A percentile compares a stretch with the other conserved stretches of the same genome.
Evolutionary conservation across 2,797 vertebrate genomes (phyloP).

Genomic region (Aeoliscus strigatus): DNA sequence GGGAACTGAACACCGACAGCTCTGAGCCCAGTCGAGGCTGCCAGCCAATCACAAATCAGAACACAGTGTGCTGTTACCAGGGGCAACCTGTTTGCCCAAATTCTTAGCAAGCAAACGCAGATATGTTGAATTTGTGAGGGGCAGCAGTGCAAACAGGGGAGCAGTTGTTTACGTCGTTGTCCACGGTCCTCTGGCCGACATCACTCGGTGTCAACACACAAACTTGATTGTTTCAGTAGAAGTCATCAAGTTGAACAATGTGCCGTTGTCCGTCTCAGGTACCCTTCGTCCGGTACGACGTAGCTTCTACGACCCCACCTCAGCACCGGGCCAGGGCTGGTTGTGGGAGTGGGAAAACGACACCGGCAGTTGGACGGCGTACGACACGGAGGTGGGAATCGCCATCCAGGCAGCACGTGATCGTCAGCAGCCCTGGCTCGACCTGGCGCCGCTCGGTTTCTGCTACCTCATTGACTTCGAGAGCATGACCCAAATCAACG

Average conservation of each 20-base stretch:
- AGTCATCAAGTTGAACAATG: neutral
- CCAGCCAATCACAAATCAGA: constrained; percentile 64
- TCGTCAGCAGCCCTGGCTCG: constrained; percentile 92
- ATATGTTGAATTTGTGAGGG: constrained; percentile 58
- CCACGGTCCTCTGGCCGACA: neutral
- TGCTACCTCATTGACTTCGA: constrained; percentile 93
- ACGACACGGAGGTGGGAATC: constrained; percentile 92
- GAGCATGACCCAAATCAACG: constrained; percentile 95
- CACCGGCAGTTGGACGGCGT: constrained; percentile 88
- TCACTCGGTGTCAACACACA: neutral
- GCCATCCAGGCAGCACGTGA: constrained; percentile 92
- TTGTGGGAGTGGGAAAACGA: constrained; percentile 98
- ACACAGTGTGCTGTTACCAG: constrained; percentile 64
- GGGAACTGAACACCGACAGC: constrained; percentile 60
- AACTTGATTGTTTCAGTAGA: neutral
- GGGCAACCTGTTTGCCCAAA: constrained; percentile 70
- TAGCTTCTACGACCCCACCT: constrained; percentile 89
- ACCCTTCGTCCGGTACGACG: constrained; percentile 91
- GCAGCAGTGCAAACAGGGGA: constrained; percentile 24
- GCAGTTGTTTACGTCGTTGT: constrained; percentile 4
- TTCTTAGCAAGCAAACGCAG: constrained; percentile 58
- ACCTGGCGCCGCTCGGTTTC: constrained; percentile 89
- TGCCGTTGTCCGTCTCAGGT: constrained; percentile 65
- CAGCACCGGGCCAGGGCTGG: constrained; percentile 90
- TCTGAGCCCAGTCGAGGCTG: constrained; percentile 51